Evolutionary conservation across 2,888 invertebrate species (phyloP).

Genomic region (Macrosiphum euphorbiae): DNA sequence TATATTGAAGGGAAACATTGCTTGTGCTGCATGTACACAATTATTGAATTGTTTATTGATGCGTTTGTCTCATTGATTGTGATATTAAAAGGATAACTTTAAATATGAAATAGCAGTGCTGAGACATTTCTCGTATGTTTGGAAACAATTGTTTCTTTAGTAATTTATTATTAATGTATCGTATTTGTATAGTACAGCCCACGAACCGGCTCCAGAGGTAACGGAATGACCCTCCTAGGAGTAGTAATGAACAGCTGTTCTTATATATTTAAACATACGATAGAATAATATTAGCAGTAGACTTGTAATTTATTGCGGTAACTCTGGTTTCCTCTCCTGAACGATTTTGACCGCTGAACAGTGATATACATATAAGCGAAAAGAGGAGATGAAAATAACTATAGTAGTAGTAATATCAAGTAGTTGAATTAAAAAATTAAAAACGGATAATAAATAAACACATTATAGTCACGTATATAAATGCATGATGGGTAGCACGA

Average conservation of each 20-base stretch:
- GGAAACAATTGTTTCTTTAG: not conserved
- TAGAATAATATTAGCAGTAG: not conserved
- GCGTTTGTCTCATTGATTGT: not conserved
- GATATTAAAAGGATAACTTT: not conserved
- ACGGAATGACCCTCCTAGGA: not conserved
- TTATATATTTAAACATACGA: not conserved
- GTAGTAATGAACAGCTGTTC: not conserved
- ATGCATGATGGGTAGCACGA: not conserved
- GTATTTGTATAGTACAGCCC: not conserved
- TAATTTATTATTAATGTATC: not conserved
- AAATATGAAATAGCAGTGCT: not conserved
- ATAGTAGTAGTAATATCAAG: too few relatives aligned
- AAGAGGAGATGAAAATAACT: not conserved
- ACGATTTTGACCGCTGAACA: not conserved
- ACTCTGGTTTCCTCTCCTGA: not conserved
- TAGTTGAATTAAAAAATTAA: not conserved
- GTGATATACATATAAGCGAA: not conserved
- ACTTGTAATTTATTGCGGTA: not conserved
- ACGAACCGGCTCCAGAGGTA: not conserved
- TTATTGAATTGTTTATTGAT: not conserved
- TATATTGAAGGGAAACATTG: not conserved
- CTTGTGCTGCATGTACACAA: not conserved
- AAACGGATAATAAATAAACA: not conserved
- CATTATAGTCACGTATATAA: not conserved
- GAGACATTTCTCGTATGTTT: not conserved